A percentile compares a stretch with the other conserved stretches of the same genome.
Evolutionary conservation across 2,113 vertebrate species (phyloP).

Genomic region (Talpa occidentalis): DNA sequence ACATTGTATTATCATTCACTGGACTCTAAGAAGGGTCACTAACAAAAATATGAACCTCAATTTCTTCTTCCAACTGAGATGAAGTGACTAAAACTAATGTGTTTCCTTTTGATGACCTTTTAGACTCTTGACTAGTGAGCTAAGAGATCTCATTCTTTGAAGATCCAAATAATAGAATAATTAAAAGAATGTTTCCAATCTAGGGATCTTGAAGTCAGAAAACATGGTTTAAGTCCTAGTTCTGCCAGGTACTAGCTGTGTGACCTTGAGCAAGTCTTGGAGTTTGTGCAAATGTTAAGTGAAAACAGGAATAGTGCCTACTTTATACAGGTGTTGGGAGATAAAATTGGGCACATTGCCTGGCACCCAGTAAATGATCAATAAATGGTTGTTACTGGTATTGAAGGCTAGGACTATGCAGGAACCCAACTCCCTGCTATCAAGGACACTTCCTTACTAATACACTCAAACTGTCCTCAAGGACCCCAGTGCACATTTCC

Average conservation of each 20-base stretch:
- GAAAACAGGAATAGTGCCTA: slow-evolving; percentile 32
- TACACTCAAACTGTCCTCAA: not conserved
- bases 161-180: slow-evolving; percentile 5
- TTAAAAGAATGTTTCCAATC: not conserved
- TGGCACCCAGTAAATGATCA: not conserved
- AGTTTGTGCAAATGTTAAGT: slow-evolving; percentile 26
- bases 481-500: not conserved
- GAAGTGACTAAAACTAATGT: slow-evolving; percentile 11
- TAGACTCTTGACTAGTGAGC: not conserved
- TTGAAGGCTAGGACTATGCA: not conserved
- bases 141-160: not conserved
- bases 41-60: not conserved
- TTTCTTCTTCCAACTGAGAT: slow-evolving; percentile 8
- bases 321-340: not conserved
- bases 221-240: not conserved
- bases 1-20: not conserved
- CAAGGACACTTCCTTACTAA: not conserved
- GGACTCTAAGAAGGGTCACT: not conserved
- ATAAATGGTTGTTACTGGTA: not conserved
- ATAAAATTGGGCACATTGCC: not conserved
- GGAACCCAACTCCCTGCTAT: not conserved
- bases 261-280: slow-evolving; percentile 63
- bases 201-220: slow-evolving; percentile 34
- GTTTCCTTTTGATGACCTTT: slow-evolving; percentile 29
- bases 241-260: not conserved